Base-by-base conservation (phyloP, 2,888 invertebrate species). In the Pyrgus malvae region DNA sequence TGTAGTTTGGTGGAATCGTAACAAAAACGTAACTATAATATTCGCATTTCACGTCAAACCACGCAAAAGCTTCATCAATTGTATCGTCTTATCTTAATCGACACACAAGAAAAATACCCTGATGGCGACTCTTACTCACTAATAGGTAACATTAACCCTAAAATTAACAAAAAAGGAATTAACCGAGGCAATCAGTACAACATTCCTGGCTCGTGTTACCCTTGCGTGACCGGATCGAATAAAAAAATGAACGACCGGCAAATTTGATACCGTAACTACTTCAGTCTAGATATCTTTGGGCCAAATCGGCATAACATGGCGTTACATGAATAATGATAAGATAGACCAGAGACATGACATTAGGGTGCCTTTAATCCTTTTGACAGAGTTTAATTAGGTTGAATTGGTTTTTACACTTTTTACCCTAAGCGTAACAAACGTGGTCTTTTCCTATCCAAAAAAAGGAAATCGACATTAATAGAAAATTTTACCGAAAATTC, bases 251-350 rank as follows among this genome's bases (percentile, higher is more conserved):
- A 66, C 59, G 65, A 19, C 69, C 74, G 70, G 73, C 78, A 76
- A 85, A 84, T 87, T 87, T 86, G 86, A 88, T 81, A 80, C 80
- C 80, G 69, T 68, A 68, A 70, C 75, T 76, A 80, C 76, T 83
- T 78, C 81, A 83, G 77, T 77, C 76, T 68, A 74, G 76, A 84
- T 84, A 85, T 85, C 82, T 85, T 77, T 83, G 86, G n/a, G 84
- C 83, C 81, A 83, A 86, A 86, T 83, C 78, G 76, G 62, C 62
- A 70, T 71, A 76, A 54, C 53, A 45, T 31, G 46, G 38, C 38
- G 33, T 31, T 38, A 54, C 53, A 54, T 33, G 44, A 35, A 42
- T 37, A 51, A 19, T 51, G 51, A 51, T 51, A 51, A 44, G 51
- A 40, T 41, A 19, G 49, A 27, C 49, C 27, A 51, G 17, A 41